Evolutionary conservation across 2,797 vertebrate species (phyloP).

Genomic region (Periparus ater): DNA sequence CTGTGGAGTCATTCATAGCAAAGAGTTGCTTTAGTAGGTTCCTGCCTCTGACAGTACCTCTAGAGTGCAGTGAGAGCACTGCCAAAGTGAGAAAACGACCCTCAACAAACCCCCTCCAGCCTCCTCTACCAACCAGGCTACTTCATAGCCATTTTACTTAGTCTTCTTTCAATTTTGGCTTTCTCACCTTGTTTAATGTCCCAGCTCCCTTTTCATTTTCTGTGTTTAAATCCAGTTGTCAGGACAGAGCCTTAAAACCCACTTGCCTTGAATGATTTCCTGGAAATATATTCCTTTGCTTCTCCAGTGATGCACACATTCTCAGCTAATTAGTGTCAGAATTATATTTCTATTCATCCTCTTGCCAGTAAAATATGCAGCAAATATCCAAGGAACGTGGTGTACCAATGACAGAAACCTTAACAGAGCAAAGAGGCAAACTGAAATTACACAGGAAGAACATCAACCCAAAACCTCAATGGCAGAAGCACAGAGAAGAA

Average conservation of each 20-base stretch:
- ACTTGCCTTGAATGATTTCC: background rate
- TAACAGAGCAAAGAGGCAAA: background rate
- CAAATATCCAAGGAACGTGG: background rate
- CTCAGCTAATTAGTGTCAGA: background rate
- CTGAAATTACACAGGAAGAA: background rate
- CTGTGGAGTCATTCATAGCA: background rate
- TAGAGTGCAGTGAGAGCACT: background rate
- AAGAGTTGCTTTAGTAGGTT: background rate
- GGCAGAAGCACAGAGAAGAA: background rate
- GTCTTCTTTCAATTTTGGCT: background rate
- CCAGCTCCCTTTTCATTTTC: background rate
- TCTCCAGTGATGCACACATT: background rate
- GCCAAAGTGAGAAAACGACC: background rate
- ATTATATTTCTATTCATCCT: background rate
- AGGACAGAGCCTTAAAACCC: background rate
- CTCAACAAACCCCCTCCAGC: background rate
- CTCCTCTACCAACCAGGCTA: background rate
- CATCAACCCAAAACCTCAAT: background rate
- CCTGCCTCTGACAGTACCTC: background rate
- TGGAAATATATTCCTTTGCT: background rate
- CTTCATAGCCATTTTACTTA: background rate
- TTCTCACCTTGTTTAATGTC: background rate
- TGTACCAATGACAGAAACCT: background rate
- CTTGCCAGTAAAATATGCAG: background rate
- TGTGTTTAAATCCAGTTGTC: background rate